Evolutionary conservation across 2,888 invertebrate genomes (phyloP).

Genomic region (Drosophila stalkeri): DNA sequence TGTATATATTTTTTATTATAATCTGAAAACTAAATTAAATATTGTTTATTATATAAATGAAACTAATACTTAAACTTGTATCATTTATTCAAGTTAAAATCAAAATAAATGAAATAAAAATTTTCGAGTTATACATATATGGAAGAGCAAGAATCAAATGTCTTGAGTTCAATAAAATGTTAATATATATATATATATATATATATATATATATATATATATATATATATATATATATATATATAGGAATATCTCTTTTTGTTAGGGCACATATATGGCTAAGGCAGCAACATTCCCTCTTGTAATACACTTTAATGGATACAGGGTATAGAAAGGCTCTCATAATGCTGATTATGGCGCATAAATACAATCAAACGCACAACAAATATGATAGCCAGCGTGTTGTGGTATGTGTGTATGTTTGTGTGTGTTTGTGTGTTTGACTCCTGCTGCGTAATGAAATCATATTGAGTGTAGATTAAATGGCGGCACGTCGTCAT

Average conservation of each 20-base stretch:
- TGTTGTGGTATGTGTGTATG: background rate
- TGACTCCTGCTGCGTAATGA: slow-evolving; percentile 69
- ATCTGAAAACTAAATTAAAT: too few relatives aligned
- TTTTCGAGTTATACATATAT: background rate
- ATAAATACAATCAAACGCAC: slow-evolving; percentile 61
- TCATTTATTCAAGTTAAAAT: background rate
- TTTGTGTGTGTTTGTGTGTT: slow-evolving; percentile 11
- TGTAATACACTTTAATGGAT: background rate
- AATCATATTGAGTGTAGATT: slow-evolving; percentile 78
- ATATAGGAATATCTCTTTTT: background rate
- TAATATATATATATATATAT: background rate
- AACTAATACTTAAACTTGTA: too few relatives aligned
- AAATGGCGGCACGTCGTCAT: slow-evolving; percentile 75
- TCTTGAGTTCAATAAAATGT: background rate
- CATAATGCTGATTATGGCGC: slow-evolving; percentile 75
- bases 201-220: background rate
- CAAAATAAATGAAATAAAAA: background rate
- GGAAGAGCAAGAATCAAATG: background rate
- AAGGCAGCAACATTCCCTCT: background rate
- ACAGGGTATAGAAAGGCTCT: slow-evolving; percentile 45
- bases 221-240: background rate
- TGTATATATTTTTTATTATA: too few relatives aligned
- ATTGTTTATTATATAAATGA: too few relatives aligned
- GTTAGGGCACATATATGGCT: background rate
- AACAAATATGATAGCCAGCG: slow-evolving; percentile 28